Conservation (phyloP, 2,797 vertebrate genomes). For the Lophius americanus region DNA sequence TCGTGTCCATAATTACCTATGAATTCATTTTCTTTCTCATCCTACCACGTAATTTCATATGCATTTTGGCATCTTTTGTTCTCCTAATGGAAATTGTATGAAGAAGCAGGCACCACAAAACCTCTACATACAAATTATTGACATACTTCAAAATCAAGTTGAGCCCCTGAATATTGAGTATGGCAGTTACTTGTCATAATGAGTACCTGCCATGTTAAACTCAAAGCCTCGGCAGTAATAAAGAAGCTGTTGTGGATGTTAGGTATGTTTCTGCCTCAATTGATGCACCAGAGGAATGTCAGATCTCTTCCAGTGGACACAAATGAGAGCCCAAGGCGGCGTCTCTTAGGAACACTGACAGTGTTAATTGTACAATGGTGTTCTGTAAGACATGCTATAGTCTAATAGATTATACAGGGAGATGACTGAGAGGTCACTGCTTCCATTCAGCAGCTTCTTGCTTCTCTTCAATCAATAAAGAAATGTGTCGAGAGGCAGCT, state of each 20-base stretch:
- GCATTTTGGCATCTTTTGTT: slow-evolving; percentile 46
- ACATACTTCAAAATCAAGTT: slow-evolving; percentile 43
- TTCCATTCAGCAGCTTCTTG: slow-evolving; percentile 24
- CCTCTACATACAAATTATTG: slow-evolving; percentile 45
- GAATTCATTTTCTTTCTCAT: slow-evolving; percentile 23
- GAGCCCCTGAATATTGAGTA: slow-evolving; percentile 39
- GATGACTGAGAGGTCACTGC: slow-evolving; percentile 39
- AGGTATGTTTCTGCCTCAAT: slow-evolving; percentile 34
- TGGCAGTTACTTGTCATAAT: slow-evolving; percentile 44
- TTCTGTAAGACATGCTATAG: slow-evolving; percentile 31
- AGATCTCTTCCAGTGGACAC: slow-evolving; percentile 43
- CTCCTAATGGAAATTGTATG: slow-evolving; percentile 24
- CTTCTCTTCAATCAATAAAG: slow-evolving; percentile 39
- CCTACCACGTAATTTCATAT: slow-evolving; percentile 16
- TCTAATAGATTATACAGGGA: slow-evolving; percentile 27
- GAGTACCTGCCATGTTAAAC: slow-evolving; percentile 48
- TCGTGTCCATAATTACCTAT: slow-evolving; percentile 7
- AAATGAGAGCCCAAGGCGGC: slow-evolving; percentile 46
- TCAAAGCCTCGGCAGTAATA: slow-evolving; percentile 40
- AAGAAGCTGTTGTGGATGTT: slow-evolving; percentile 59
- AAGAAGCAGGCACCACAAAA: slow-evolving; percentile 35
- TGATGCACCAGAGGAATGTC: slow-evolving; percentile 48
- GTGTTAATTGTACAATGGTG: slow-evolving; percentile 25
- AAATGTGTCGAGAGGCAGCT: slow-evolving; percentile 13
- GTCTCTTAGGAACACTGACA: slow-evolving; percentile 35